Conservation (phyloP, 2,888 invertebrate genomes). For the Empis livida region DNA sequence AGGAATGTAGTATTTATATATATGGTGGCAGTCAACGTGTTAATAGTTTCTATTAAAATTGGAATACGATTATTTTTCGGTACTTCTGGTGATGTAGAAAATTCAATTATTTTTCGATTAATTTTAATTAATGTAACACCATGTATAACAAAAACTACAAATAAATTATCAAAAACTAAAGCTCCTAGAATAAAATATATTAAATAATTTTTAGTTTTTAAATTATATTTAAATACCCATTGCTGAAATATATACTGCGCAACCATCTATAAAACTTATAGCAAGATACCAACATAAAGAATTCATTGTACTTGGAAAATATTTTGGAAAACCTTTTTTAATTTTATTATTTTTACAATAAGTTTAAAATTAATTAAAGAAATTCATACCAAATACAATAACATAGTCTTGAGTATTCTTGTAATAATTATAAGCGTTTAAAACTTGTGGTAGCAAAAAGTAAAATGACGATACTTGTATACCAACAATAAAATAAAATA, state of each 20-base stretch:
- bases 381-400: conserved; percentile 18
- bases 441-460: conserved; percentile 15
- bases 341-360: not conserved
- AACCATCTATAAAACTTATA: conserved; percentile 8
- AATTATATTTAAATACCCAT: conserved; percentile 17
- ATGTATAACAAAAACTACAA: conserved; percentile 23
- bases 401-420: conserved; percentile 14
- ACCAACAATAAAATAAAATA: conserved; percentile 16
- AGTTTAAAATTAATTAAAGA: not conserved
- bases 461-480: conserved; percentile 18
- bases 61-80: conserved; percentile 19
- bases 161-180: conserved; percentile 24
- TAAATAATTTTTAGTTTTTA: not conserved
- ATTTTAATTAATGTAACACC: conserved; percentile 20
- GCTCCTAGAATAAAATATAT: conserved; percentile 15
- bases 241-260: conserved; percentile 16
- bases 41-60: conserved; percentile 24
- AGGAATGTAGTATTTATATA: no score
- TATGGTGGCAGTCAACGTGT: no score
- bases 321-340: conserved; percentile 17
- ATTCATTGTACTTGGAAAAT: conserved; percentile 22
- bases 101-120: conserved; percentile 18
- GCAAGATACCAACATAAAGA: conserved; percentile 15
- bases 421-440: conserved; percentile 17
- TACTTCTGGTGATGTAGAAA: conserved; percentile 20